A percentile compares a stretch with the other conserved stretches of the same genome.
Conservation (phyloP, 2,797 vertebrate species). For the Sebastolobus alascanus region DNA sequence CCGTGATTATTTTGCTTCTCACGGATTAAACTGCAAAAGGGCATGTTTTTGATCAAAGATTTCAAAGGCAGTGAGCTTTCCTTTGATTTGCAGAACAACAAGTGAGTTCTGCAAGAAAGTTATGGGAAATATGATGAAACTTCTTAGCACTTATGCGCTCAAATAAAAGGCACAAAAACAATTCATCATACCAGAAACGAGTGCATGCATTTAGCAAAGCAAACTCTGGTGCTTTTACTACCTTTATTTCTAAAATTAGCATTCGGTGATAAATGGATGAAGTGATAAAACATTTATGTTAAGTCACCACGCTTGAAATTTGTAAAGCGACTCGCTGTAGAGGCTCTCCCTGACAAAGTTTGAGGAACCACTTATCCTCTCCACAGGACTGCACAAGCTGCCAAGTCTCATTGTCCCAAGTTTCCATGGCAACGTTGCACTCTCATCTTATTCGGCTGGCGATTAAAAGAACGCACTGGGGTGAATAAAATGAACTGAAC, state of each 20-base stretch:
- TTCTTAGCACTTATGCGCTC: not conserved
- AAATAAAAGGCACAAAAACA: no score
- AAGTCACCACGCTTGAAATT: not conserved
- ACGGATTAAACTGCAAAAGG: not conserved
- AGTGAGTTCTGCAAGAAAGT: not conserved
- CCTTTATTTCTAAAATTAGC: slow-evolving; percentile 3
- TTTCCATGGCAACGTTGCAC: slow-evolving; percentile 89
- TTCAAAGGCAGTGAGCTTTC: not conserved
- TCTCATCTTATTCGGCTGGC: slow-evolving; percentile 84
- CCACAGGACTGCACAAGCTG: slow-evolving; percentile 65
- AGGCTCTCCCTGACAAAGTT: slow-evolving; percentile 40
- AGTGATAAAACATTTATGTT: not conserved
- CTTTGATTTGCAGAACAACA: not conserved
- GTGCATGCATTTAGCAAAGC: not conserved
- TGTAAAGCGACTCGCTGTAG: not conserved
- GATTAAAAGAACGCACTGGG: slow-evolving; percentile 87
- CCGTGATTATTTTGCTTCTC: not conserved
- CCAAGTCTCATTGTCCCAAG: slow-evolving; percentile 85
- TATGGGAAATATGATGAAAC: not conserved
- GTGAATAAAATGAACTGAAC: slow-evolving; percentile 58
- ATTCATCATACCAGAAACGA: not conserved
- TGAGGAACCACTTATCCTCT: slow-evolving; percentile 71
- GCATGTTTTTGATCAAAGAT: not conserved
- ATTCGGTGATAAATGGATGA: not conserved
- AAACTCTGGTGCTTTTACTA: not conserved